Percentiles rank a stretch among this genome's conserved stretches.
phyloP scores from a whole-genome alignment of 2,888 invertebrate genomes.

The Drosophila maculinotata region DNA sequence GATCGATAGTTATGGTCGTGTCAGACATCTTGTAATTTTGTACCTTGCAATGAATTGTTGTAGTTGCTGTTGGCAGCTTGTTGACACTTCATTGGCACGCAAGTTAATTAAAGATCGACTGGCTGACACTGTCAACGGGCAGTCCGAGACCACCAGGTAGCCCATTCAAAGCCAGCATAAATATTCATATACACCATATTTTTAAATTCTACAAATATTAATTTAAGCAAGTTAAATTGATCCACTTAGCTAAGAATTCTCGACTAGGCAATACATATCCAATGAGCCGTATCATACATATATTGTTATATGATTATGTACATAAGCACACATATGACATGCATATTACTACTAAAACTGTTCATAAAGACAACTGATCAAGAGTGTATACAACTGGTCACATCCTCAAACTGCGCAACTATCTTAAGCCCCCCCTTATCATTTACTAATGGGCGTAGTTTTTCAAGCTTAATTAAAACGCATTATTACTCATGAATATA shows the following conservation, averaged over 20 bases:
- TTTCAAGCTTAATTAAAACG: no score
- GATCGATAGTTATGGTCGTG: constrained; percentile 76
- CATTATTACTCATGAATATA: not conserved
- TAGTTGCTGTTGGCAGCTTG: constrained; percentile 76
- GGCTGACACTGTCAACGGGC: constrained; percentile 13
- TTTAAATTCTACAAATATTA: constrained; percentile 18
- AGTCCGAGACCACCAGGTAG: constrained; percentile 48
- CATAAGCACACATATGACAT: no score
- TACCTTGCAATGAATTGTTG: constrained; percentile 54
- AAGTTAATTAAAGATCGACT: constrained; percentile 82
- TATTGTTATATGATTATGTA: no score
- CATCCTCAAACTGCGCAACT: no score
- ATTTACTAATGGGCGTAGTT: no score
- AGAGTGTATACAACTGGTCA: no score
- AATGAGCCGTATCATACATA: no score
- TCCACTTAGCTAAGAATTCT: no score
- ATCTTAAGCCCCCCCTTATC: no score
- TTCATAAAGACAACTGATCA: no score
- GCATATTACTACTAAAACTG: no score
- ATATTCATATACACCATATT: constrained; percentile 21
- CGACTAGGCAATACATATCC: no score
- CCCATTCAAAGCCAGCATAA: constrained; percentile 21
- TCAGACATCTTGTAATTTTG: constrained; percentile 78
- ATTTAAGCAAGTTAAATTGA: not conserved
- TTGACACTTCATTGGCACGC: constrained; percentile 84